Evolutionary conservation across 1,140 invertebrate species (phyloP), one percentile per base, ranked within the genome.

Genomic region (Ptiloglossa arizonensis): DNA sequence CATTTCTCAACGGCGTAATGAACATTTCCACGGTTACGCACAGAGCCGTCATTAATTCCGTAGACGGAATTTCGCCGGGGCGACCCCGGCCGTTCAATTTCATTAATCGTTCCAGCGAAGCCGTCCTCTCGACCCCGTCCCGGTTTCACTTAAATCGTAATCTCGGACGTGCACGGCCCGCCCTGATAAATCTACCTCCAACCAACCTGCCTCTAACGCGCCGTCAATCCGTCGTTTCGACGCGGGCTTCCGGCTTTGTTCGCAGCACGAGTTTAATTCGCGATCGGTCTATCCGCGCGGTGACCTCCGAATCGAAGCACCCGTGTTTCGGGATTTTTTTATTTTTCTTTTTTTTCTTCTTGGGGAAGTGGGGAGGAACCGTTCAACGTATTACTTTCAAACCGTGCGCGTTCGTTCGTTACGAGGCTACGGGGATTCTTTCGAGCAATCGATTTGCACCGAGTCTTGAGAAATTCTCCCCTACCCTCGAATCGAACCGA

Each of bases 101-200:
- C 83, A 85, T 85, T 85, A 85, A 85, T 85, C 79, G 83, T 79
- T 46, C 73, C 79, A 32, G 57, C 57, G 32, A 70, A 81, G 60
- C 54, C 66, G 52, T 64, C 46, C 44, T 54, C 46, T 57, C 59
- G 50, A 57, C 50, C 66, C 69, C 24, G 9, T 27, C 48, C 29
- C 48, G 68, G 35, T 81, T 85, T 85, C 83, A 81, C 83, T 85
- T 85, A 81, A 85, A 85, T 84, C 82, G 82, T 81, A 85, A 85
- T 81, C 82, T 85, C 82, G 82, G 67, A 81, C 82, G 82, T 66
- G 67, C 32, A 48, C 63, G 9, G 52, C n/a, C 22, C 46, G 44
- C 57, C 38, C 50, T 50, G 64, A 75, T 59, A 62, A 46, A 54
- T 64, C 79, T 66, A 27, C 46, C 19, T 41, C 59, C 17, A 46